A percentile compares a stretch with the other conserved stretches of the same genome.
Evolutionary conservation across 2,797 vertebrate genomes (phyloP).

Genomic region (Acrocephalus scirpaceus): DNA sequence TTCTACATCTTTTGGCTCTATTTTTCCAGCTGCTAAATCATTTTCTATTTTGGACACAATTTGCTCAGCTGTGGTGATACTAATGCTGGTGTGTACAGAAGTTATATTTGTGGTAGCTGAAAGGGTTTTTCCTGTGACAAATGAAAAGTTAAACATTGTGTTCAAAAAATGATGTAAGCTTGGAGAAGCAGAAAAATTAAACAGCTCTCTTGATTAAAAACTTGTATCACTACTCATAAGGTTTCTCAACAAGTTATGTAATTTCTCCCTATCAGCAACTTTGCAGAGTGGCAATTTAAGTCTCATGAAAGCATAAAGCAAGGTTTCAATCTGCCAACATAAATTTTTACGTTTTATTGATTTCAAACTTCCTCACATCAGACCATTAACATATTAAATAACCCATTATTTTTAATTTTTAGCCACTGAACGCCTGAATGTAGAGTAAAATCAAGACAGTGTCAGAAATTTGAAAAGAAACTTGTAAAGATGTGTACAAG

Average conservation of each 20-base stretch:
- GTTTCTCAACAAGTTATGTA: not conserved
- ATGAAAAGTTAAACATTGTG: not conserved
- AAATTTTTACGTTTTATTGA: not conserved
- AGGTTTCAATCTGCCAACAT: not conserved
- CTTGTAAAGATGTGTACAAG: not conserved
- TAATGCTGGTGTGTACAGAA: not conserved
- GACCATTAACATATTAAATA: not conserved
- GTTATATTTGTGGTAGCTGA: not conserved
- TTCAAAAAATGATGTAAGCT: not conserved
- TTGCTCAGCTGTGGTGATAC: slow-evolving; percentile 60
- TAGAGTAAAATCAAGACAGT: not conserved
- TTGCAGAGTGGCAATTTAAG: not conserved
- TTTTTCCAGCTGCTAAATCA: slow-evolving; percentile 65
- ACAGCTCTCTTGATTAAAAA: not conserved
- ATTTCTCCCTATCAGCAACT: not conserved
- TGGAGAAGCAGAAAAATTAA: not conserved
- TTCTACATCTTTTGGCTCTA: slow-evolving; percentile 71
- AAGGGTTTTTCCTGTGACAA: slow-evolving; percentile 54
- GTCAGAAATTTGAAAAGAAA: not conserved
- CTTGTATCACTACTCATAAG: not conserved
- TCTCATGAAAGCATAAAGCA: not conserved
- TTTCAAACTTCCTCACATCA: not conserved
- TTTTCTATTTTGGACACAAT: slow-evolving; percentile 76
- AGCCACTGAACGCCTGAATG: not conserved
- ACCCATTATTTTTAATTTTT: not conserved